Evolutionary conservation across 2,888 invertebrate genomes (phyloP).

Genomic region (Papilio protenor): DNA sequence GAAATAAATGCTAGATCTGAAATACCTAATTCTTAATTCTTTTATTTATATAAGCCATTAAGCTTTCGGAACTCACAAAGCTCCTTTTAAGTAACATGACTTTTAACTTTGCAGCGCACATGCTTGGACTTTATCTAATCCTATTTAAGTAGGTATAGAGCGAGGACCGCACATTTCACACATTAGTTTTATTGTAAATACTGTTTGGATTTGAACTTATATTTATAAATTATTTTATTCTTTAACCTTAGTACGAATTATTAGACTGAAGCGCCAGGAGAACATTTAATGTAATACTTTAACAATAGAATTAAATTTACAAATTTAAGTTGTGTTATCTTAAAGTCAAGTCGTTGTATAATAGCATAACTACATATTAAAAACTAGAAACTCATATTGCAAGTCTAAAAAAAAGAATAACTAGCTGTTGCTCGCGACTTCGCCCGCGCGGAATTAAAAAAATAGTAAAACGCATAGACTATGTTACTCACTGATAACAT

Average conservation of each 20-base stretch:
- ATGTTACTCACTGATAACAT: no score
- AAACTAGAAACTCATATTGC: no score
- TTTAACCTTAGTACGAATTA: not conserved
- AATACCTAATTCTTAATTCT: not conserved
- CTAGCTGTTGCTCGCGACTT: no score
- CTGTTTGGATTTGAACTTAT: not conserved
- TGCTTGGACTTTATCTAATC: slow-evolving; percentile 27
- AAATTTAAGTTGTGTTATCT: not conserved
- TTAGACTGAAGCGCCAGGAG: not conserved
- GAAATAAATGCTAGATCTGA: not conserved
- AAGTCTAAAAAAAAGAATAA: not conserved
- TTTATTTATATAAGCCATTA: slow-evolving; percentile 54
- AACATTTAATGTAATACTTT: not conserved
- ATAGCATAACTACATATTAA: no score
- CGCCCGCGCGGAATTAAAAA: no score
- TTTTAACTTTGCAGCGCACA: slow-evolving; percentile 75
- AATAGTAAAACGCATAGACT: no score
- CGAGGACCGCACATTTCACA: slow-evolving; percentile 1
- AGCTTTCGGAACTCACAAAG: slow-evolving; percentile 76
- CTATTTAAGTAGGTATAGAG: slow-evolving; percentile 13
- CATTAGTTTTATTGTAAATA: not conserved
- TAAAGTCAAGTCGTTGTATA: no score
- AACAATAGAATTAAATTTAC: not conserved
- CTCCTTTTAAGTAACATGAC: slow-evolving; percentile 84
- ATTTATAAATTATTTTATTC: not conserved